Evolutionary conservation across 64 coral and sea anemone genomes (phyloP), one percentile per base, ranked within the genome.

Genomic region (Pocillopora verrucosa): DNA sequence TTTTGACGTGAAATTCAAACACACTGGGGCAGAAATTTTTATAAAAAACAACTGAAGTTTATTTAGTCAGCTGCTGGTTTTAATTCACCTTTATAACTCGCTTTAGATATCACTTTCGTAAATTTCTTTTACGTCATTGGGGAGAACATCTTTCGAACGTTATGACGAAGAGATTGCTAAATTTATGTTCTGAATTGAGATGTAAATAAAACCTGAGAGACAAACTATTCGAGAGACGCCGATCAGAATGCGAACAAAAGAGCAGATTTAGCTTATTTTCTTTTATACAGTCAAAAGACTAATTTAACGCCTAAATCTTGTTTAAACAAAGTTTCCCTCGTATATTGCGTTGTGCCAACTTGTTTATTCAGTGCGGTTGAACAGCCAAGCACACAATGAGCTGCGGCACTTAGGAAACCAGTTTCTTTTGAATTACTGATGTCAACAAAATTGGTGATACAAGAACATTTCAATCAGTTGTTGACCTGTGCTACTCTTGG

Each of bases 61-160:
- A 63, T 85, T 85, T 65, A 85, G 64, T 56, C 64, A 85, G 65
- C 82, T 85, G 82, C 82, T 25, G 37, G 11, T 85, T 57, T 37
- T 62, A 81, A 19, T 85, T 72, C 2, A 2, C 25, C 45, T 67
- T 65, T 65, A n/a, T 10, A 25, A 45, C 63, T 36, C 41, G 16
- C 68, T 84, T 84, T 2, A 84, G 11, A 70, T 70, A 24, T 70
- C 20, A 70, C 22, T 70, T n/a, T 22, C 2, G 61, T 9, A 25
- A 1, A 25, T 25, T 25, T 69, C 1, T 70, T 70, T 11, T 22
- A 25, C 9, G 1, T 10, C 9, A 70, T n/a, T 70, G 5, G 22
- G 11, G 1, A 20, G 9, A 70, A n/a, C 67, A 25, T 24, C 22
- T 11, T 70, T 70, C 67, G 25, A 70, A 25, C 30, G 30, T 51